Evolutionary conservation across 1,140 invertebrate species (phyloP).

Genomic region (Anastatus disparis): DNA sequence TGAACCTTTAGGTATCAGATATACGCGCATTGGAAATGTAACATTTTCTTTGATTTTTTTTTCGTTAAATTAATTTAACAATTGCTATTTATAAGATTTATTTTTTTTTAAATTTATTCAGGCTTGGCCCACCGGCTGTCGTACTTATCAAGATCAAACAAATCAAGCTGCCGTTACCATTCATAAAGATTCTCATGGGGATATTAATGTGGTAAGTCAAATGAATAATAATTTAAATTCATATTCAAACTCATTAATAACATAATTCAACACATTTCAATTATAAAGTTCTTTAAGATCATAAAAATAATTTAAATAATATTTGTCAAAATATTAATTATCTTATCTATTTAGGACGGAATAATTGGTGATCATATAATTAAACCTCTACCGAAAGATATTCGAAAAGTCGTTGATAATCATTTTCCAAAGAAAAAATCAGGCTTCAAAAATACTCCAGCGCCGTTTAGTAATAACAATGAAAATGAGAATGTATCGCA

Average conservation of each 20-base stretch:
- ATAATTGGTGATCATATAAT: conserved; percentile 1
- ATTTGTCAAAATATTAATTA: background rate
- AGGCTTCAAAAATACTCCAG: background rate
- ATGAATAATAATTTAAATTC: conserved; percentile 7
- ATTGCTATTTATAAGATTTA: background rate
- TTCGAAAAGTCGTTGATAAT: background rate
- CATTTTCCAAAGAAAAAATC: background rate
- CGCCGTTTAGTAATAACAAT: background rate
- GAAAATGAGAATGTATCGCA: background rate
- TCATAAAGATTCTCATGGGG: background rate
- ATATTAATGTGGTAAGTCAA: background rate
- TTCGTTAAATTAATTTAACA: background rate
- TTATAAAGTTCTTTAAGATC: too few relatives aligned
- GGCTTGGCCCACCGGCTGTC: background rate
- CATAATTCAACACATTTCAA: too few relatives aligned
- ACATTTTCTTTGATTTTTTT: background rate
- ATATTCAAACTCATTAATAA: too few relatives aligned
- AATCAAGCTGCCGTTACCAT: background rate
- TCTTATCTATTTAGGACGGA: background rate
- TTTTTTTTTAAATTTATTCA: background rate
- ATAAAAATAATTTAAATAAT: too few relatives aligned
- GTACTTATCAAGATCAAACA: conserved; percentile 3
- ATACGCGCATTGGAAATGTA: background rate
- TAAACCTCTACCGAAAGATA: background rate
- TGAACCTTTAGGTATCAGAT: conserved; percentile 1